phyloP scores from a whole-genome alignment of 2,888 invertebrate species.

The Ichneumoninae sp. region DNA sequence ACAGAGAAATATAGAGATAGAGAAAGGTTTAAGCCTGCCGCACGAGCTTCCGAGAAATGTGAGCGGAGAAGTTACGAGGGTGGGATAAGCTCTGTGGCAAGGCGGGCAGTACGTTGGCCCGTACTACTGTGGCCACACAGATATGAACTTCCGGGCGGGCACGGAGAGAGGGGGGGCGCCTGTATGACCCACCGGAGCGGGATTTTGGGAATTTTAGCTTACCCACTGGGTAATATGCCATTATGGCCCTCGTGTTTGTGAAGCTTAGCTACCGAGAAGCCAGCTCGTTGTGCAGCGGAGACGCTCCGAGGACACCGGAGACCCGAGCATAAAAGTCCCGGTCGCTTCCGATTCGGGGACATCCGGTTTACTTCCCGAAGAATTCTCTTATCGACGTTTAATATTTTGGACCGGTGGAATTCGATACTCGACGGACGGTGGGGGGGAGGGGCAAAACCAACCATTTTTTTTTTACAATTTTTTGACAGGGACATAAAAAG shows the following conservation, averaged over 20 bases:
- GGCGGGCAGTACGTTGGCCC: slow-evolving; percentile 52
- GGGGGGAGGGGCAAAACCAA: too few relatives aligned
- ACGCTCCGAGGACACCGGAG: neutral
- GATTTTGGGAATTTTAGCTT: slow-evolving; percentile 43
- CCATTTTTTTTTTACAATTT: too few relatives aligned
- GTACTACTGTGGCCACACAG: slow-evolving; percentile 56
- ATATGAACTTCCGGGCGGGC: neutral
- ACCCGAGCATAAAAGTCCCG: neutral
- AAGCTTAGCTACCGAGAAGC: neutral
- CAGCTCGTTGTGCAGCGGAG: neutral
- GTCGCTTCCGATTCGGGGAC: neutral
- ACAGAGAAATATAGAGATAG: slow-evolving; percentile 48
- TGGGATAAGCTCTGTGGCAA: slow-evolving; percentile 64
- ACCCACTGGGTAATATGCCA: slow-evolving; percentile 17
- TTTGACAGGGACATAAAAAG: too few relatives aligned
- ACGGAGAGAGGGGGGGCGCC: neutral
- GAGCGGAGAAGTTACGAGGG: slow-evolving; percentile 65
- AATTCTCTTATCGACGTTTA: neutral
- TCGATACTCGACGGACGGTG: neutral
- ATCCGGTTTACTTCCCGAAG: neutral
- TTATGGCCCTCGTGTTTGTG: neutral
- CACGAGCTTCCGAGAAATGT: slow-evolving; percentile 61
- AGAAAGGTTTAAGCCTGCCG: slow-evolving; percentile 59
- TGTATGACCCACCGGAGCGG: neutral
- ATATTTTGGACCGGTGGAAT: neutral